Percentiles rank a stretch among this genome's conserved stretches.
phyloP scores from a whole-genome alignment of 2,113 vertebrate species.

The Rissa tridactyla region DNA sequence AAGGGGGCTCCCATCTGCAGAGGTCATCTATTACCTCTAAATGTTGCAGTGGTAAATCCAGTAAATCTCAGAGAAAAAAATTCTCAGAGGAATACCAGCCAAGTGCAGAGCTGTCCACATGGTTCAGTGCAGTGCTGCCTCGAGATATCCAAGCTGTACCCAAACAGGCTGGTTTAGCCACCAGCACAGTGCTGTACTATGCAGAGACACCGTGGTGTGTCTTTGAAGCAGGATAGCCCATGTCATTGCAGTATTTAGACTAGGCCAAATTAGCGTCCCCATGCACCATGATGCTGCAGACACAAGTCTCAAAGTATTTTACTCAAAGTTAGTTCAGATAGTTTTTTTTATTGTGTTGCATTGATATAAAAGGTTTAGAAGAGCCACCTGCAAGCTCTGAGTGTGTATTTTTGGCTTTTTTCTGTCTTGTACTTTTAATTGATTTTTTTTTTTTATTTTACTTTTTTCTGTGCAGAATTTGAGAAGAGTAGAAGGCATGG shows the following conservation, averaged over 20 bases:
- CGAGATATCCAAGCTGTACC: not conserved
- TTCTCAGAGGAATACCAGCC: not conserved
- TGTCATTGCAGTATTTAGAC: not conserved
- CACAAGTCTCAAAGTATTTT: not conserved
- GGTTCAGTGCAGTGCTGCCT: not conserved
- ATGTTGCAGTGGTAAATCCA: not conserved
- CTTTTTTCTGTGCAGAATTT: not conserved
- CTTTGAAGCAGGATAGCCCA: not conserved
- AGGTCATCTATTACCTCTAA: not conserved
- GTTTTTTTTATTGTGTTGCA: not conserved
- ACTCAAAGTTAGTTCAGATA: not conserved
- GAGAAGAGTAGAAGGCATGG: fast-evolving
- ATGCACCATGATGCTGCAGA: not conserved
- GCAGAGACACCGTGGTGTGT: not conserved
- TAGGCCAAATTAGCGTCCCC: not conserved
- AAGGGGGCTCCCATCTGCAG: not conserved
- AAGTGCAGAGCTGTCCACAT: not conserved
- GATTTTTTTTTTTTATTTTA: not conserved
- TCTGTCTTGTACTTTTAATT: not conserved
- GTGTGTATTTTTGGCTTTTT: not conserved
- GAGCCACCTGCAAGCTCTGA: not conserved
- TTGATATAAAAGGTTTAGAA: not conserved
- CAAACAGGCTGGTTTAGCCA: not conserved
- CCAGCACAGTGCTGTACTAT: not conserved
- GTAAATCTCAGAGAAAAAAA: not conserved